A percentile compares a stretch with the other conserved stretches of the same genome.
phyloP scores from a whole-genome alignment of 2,797 vertebrate genomes.

The Acipenser transmontanus region DNA sequence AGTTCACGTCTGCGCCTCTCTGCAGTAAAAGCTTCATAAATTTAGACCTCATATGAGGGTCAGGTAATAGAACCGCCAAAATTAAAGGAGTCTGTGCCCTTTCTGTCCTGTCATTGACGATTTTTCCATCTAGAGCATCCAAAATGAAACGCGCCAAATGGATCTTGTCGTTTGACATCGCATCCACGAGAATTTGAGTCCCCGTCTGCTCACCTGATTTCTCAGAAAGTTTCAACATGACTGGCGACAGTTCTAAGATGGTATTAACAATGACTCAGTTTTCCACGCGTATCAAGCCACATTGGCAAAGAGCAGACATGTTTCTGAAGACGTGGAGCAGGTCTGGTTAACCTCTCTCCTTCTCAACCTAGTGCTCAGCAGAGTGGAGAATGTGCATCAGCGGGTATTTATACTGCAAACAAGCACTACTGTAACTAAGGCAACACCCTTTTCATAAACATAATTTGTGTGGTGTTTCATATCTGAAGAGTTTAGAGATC shows the following conservation, averaged over 20 bases:
- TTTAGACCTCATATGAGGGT: conserved; percentile 34
- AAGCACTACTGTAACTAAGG: conserved; percentile 41
- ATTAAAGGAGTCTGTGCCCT: conserved; percentile 53
- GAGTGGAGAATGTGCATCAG: conserved; percentile 17
- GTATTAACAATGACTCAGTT: not conserved
- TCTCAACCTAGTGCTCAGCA: conserved; percentile 17
- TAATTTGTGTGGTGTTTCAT: conserved; percentile 41
- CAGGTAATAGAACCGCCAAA: conserved; percentile 46
- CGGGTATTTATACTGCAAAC: conserved; percentile 37
- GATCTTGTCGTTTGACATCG: conserved; percentile 57
- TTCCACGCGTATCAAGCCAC: too few relatives aligned
- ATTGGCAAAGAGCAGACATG: not conserved
- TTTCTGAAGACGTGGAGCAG: conserved; percentile 19
- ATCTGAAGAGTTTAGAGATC: conserved; percentile 44
- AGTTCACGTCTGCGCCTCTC: conserved; percentile 51
- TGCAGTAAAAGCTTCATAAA: conserved; percentile 56
- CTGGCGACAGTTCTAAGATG: not conserved
- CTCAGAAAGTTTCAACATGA: conserved; percentile 40
- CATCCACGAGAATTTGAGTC: conserved; percentile 53
- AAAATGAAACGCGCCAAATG: conserved; percentile 58
- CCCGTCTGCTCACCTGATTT: conserved; percentile 36
- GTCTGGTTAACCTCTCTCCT: conserved; percentile 17
- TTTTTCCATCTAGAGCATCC: conserved; percentile 56
- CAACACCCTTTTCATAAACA: conserved; percentile 42
- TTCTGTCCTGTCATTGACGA: conserved; percentile 48